Evolutionary conservation across 2,797 vertebrate species (phyloP), one percentile per base, ranked within the genome.

Genomic region (Malurus leucopterus): DNA sequence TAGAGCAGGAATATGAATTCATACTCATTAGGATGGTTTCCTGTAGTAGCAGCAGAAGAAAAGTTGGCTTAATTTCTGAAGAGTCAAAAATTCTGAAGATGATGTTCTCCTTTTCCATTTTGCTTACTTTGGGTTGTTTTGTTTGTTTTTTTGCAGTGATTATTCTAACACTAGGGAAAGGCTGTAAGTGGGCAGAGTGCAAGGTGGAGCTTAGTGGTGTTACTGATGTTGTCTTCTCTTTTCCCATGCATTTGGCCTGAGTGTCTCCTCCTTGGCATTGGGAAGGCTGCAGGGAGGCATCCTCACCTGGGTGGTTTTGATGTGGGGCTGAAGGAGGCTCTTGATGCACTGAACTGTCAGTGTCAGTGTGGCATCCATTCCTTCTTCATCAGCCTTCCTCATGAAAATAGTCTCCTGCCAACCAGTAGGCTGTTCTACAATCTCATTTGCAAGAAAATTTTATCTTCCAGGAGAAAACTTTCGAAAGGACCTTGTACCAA

Each of bases 401-500:
- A 89, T 67, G 19, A 29, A 70, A 83, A 12, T 4, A 34, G 44
- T 53, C 43, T 79, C 16, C n/a, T 57, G 9, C 69, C 43, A 54
- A 19, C 11, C 0, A 0, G 24, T 38, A 43, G 57, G 15, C 32
- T 64, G 19, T 49, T 77, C 40, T 62, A 20, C 67, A 71, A 1
- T 71, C 29, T 58, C 53, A n/a, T 17, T 79, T 49, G 32, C 12
- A 64, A 53, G 61, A 54, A 74, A 57, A 21, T 17, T 67, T 21
- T 15, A 36, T 22, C 16, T 86, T 71, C 44, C 36, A 49, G 54
- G 43, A 36, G 89, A 41, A 62, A 85, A 67, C 5, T 67, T 74
- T 4, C 0, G 29, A 27, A 18, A 49, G 11, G 6, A 62, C 53
- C 43, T 77, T 51, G 18, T 65, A 21, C 34, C 14, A 81, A 75